Evolutionary conservation across 2,113 vertebrate species (phyloP), one percentile per base, ranked within the genome.

Genomic region (Thalassarche chlororhynchos): DNA sequence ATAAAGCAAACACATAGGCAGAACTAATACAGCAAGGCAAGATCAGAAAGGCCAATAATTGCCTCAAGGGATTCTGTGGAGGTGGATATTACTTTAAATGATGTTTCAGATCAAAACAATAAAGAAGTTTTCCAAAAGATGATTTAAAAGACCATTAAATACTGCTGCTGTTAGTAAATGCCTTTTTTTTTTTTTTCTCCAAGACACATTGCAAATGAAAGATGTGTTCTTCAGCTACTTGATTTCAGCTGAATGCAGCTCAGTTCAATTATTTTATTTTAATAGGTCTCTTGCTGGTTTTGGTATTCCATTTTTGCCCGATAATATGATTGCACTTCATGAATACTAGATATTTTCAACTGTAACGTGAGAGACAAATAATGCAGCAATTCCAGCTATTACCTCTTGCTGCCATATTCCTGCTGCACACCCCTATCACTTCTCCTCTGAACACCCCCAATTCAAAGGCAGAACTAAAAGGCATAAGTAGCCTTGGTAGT

Each of bases 41-140:
- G 95, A 96, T 88, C 97, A 92, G 94, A 95, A 93, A 92, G 95
- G 96, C 87, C 89, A 96, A 60, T 91, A 95, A 97, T 88, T 94
- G 87, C 95, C 82, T 80, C 86, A 36, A 72, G 84, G 93, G 85
- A 90, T 84, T 93, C 61, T 58, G 23, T 61, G 88, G 69, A 91
- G 84, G 87, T 90, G 46, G 90, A 32, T 95, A 84, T 95, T 90
- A 78, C 70, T 70, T 95, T 68, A 97, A 94, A 75, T 66, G 42
- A 96, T 92, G 80, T 84, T 93, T 95, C 91, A 79, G 80, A 92
- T 89, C 92, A 94, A 96, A 93, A 95, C 82, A 93, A 93, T 94
- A 78, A 84, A 77, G 75, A 79, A 65, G 16, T 79, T 96, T 95
- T 96, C 52, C 54, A 87, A 91, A 89, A 66, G 75, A 87, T 86